Base-by-base conservation (phyloP, 2,113 vertebrate genomes). In the Aramus guarauna region DNA sequence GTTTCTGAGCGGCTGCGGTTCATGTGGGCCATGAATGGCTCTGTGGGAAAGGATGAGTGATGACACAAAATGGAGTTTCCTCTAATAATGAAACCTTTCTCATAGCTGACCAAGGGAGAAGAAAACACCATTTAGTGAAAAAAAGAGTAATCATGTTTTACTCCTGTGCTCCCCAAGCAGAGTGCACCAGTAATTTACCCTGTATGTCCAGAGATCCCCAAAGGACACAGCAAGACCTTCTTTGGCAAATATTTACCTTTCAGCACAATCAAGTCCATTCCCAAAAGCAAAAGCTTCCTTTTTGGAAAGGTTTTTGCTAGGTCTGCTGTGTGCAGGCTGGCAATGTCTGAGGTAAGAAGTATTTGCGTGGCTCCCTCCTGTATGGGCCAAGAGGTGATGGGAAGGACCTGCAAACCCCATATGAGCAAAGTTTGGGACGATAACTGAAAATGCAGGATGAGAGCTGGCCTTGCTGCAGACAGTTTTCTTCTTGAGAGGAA, bases 171-270 rank as follows among this genome's bases (percentile, higher is more conserved):
- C 24, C 24, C 30, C 7, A 32, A 55, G 39, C 19, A 83, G 67
- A 1, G 8, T 13, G 6, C 7, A n/a, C 15, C 27, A 14, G 11
- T 62, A 50, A 66, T 82, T 43, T 36, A 77, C 53, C 30, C 36
- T 75, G 27, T 6, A 9, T 20, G 11, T 75, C 24, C 24, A 68
- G 69, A 69, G 30, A 73, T n/a, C 23, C 20, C 69, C 4, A 3
- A 56, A 89, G 69, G 45, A 84, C 41, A 12, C 48, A 78, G 22
- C 17, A 60, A 45, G 47, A 67, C 26, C 18, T 66, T 50, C 55
- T 64, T 47, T 37, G 45, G 62, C 39, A 90, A 83, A 88, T 93
- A 77, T 92, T 95, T 90, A 23, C 27, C 47, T 58, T 90, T 91
- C 43, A 66, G n/a, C 37, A 53, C 32, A 30, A 32, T 9, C 26